These are phyloP conservation scores for Micromys minutus DNA, from an alignment of 2,113 vertebrate species.

Conservation along the genomic window DNA sequence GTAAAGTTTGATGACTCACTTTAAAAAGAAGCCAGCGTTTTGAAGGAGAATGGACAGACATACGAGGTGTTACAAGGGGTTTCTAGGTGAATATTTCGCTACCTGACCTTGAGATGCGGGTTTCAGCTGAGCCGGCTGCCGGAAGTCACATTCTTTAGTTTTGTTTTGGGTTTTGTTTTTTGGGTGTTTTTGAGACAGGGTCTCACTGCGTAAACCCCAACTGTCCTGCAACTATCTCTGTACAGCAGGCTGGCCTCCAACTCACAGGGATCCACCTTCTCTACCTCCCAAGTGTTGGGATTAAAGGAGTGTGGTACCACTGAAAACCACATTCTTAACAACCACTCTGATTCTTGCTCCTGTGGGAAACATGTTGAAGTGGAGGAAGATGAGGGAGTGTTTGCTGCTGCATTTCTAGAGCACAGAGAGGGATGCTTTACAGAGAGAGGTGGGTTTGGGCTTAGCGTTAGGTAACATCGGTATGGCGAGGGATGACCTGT, in stretches of 20 bases:
- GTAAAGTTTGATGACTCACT: constrained; percentile 7
- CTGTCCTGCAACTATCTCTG: no score
- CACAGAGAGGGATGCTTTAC: background rate
- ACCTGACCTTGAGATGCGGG: background rate
- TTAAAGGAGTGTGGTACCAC: no score
- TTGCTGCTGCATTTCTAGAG: background rate
- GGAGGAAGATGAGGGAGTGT: background rate
- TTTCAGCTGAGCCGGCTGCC: background rate
- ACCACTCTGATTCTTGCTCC: background rate
- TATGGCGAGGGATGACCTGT: background rate
- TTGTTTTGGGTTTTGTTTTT: no score
- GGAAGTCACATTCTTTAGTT: background rate
- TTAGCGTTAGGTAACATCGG: background rate
- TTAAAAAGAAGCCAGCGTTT: background rate
- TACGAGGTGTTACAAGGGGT: background rate
- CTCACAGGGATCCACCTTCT: no score
- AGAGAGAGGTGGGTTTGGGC: background rate
- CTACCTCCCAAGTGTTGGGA: no score
- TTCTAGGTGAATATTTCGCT: background rate
- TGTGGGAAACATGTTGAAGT: background rate
- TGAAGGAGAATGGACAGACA: background rate
- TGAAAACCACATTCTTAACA: background rate
- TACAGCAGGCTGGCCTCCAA: no score
- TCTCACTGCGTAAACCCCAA: no score
- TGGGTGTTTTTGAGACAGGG: no score